Base-by-base conservation (phyloP, 2,113 vertebrate genomes). In the Lamprotornis superbus region DNA sequence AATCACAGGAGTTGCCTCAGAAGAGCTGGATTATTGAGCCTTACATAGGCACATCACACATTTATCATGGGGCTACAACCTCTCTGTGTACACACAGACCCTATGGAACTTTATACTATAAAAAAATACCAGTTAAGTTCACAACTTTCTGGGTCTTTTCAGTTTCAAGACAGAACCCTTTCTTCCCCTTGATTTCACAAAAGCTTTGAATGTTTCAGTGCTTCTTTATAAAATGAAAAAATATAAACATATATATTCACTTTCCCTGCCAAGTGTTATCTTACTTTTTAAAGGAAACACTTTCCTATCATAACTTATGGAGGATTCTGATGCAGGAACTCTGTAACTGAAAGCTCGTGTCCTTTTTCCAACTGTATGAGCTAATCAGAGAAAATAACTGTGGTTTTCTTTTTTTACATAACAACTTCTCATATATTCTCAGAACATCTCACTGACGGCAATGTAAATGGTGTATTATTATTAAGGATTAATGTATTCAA, bases 1-100 rank as follows among this genome's bases (percentile, higher is more conserved):
- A 91, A 94, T 77, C 79, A 84, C 55, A 93, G 75, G 47, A 69
- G 46, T 37, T 69, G 56, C 81, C 86, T 96, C 85, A 91, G 87
- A 95, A 91, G 93, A 80, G 83, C 39, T 68, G 69, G 85, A 94
- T 96, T 95, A 93, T 59, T 75, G 70, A 95, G 80, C 79, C 87
- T 90, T 64, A 91, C 81, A 69, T 60, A 80, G 46, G 57, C 8
- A 11, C 53, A 73, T 76, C 89, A 85, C 81, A 88, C 83, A 64
- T 82, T 92, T 87, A 94, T 68, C 76, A 69, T 49, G 79, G 79
- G 88, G 87, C 77, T 87, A 68, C 85, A 87, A 70, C 49, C 65
- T 53, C 55, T 65, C 86, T 50, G 42, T 74, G 57, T 68, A 82
- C 69, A 63, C 1, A 6, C n/a, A 64, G 50, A 63, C 16, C 12